Percentiles rank a stretch among this genome's conserved stretches.
Conservation (phyloP, 2,113 vertebrate genomes). For the Trinectes maculatus region DNA sequence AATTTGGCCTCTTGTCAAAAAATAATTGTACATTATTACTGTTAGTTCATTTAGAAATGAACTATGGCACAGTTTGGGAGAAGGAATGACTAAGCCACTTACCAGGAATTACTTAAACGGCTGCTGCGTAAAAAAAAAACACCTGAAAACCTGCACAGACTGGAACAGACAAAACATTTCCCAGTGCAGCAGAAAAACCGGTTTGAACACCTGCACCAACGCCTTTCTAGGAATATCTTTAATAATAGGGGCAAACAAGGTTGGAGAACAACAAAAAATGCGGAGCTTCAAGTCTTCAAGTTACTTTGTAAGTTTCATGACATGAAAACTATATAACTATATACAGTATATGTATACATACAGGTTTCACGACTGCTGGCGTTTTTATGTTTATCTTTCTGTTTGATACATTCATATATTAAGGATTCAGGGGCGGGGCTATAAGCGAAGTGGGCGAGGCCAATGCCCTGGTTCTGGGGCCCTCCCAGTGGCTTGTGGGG, state of each 20-base stretch:
- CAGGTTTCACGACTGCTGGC: too few species aligned
- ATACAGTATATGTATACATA: too few species aligned
- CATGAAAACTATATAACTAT: neutral
- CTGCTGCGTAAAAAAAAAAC: conserved; percentile 1
- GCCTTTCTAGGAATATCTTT: conserved; percentile 26
- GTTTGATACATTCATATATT: neutral
- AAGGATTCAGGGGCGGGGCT: too few species aligned
- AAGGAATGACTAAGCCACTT: neutral
- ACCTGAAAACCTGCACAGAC: conserved; percentile 10
- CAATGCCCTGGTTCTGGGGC: too few species aligned
- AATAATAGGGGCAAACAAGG: neutral
- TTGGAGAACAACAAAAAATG: conserved; percentile 10
- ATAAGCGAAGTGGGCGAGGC: too few species aligned
- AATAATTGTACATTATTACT: neutral
- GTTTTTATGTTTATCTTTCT: neutral
- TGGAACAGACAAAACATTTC: conserved; percentile 22
- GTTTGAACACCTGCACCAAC: conserved; percentile 31
- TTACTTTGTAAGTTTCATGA: neutral
- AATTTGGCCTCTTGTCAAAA: neutral
- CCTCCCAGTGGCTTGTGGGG: too few species aligned
- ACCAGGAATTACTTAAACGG: conserved; percentile 7
- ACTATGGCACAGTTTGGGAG: neutral
- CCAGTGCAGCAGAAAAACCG: conserved; percentile 28
- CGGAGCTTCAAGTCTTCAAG: neutral
- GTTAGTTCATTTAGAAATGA: neutral